phyloP scores from a whole-genome alignment of 1,140 invertebrate species.

The Eumeta japonica region DNA sequence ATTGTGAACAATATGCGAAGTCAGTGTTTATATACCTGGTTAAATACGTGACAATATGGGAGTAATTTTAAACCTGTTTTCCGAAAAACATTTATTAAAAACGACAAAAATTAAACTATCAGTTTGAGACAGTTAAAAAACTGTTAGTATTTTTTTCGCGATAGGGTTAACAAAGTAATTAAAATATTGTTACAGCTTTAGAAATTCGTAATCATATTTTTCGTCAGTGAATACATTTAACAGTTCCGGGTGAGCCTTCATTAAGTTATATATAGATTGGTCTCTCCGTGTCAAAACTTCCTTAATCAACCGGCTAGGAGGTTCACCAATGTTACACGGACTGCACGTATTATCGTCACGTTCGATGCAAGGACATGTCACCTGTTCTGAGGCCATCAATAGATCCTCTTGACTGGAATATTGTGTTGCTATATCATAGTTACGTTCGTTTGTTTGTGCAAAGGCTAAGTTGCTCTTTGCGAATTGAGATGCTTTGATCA shows the following conservation, averaged over 20 bases:
- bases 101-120: no score
- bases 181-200: no score
- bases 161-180: no score
- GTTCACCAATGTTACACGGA: slow-evolving; percentile 6
- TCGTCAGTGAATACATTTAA: slow-evolving; percentile 40
- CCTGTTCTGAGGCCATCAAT: slow-evolving; percentile 2
- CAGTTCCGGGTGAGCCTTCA: slow-evolving; percentile 27
- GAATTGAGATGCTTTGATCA: slow-evolving; percentile 23
- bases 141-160: no score
- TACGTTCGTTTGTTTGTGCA: slow-evolving; percentile 25
- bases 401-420: slow-evolving; percentile 36
- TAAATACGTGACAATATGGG: no score
- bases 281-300: slow-evolving; percentile 23
- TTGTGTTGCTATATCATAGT: slow-evolving; percentile 29
- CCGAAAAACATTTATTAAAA: no score
- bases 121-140: no score
- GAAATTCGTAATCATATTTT: slow-evolving; percentile 33
- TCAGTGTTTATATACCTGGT: slow-evolving; percentile 22
- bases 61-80: no score
- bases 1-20: slow-evolving; percentile 35
- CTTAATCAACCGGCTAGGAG: slow-evolving; percentile 14
- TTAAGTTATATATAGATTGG: slow-evolving; percentile 22
- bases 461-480: slow-evolving; percentile 27
- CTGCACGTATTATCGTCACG: not conserved
- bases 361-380: slow-evolving; percentile 14